These are phyloP conservation scores for Oscheius sp. DNA, from an alignment of 2,888 invertebrate genomes.

Conservation along the genomic window DNA sequence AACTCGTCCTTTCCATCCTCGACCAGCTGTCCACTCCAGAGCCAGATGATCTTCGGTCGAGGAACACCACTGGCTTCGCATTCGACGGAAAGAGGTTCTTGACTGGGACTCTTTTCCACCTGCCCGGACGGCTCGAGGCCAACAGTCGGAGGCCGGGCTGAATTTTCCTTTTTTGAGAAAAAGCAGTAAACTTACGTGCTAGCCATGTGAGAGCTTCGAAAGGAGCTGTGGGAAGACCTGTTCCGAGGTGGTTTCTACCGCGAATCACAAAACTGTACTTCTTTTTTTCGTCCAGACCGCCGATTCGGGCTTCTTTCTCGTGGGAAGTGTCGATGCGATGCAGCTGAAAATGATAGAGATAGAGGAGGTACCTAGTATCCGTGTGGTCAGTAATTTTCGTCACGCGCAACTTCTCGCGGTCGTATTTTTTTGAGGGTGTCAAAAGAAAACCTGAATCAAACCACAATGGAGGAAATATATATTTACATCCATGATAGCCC, in stretches of 20 bases:
- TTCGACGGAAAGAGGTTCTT: conserved; percentile 65
- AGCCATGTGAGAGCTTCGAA: conserved; percentile 69
- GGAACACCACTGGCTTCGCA: conserved; percentile 71
- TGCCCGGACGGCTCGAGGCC: conserved; percentile 58
- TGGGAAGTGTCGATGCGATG: conserved; percentile 60
- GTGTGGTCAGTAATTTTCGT: too few relatives aligned
- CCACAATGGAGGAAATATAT: not conserved
- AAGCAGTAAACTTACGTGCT: conserved; percentile 42
- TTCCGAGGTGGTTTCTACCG: conserved; percentile 69
- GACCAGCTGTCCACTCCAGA: conserved; percentile 67
- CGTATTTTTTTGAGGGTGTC: not conserved
- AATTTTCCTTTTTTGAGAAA: not conserved
- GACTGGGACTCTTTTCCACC: conserved; percentile 62
- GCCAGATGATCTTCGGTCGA: conserved; percentile 71
- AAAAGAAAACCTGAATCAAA: too few relatives aligned
- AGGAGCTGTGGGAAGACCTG: conserved; percentile 63
- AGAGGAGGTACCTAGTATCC: too few relatives aligned
- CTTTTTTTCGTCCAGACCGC: conserved; percentile 65
- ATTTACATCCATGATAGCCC: not conserved
- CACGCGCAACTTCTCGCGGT: not conserved
- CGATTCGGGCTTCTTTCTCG: conserved; percentile 56
- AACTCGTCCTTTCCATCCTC: conserved; percentile 72
- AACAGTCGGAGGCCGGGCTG: conserved; percentile 63
- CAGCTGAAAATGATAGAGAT: conserved; percentile 28
- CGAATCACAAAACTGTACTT: conserved; percentile 68